Conservation (phyloP, 2,888 invertebrate species). For the Agonopterix arenella region DNA sequence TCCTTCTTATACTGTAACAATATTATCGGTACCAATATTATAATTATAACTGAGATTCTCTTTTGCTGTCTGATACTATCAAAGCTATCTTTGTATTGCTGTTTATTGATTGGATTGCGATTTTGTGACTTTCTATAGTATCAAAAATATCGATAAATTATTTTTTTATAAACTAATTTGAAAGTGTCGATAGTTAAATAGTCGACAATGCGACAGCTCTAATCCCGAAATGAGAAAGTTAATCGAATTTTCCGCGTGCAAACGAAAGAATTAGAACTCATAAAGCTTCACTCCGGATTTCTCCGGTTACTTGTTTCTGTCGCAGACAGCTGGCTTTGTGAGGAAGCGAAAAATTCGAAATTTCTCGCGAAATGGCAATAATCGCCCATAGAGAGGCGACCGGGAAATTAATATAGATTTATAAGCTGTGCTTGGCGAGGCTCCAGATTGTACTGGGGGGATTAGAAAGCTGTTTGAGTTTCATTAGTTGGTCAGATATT, state of each 20-base stretch:
- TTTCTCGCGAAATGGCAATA: conserved; percentile 42
- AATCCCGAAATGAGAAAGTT: conserved; percentile 33
- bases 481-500: background rate
- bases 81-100: no score
- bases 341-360: conserved; percentile 43
- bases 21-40: no score
- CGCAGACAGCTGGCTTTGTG: conserved; percentile 14
- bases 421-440: conserved; percentile 18
- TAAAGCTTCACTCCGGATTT: conserved; percentile 29
- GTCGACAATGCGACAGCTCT: conserved; percentile 4
- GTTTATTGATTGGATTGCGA: no score
- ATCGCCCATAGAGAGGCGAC: conserved; percentile 27
- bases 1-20: no score
- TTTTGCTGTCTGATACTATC: no score
- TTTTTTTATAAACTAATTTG: no score
- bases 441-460: background rate
- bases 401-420: conserved; percentile 44
- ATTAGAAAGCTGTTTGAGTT: background rate
- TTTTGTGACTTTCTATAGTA: no score
- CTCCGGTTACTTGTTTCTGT: conserved; percentile 7
- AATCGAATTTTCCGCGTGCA: conserved; percentile 52
- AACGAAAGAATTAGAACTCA: conserved; percentile 50
- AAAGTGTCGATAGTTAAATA: no score
- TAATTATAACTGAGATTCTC: no score
- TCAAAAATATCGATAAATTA: no score